Evolutionary conservation across 1,140 invertebrate species (phyloP), one percentile per base, ranked within the genome.

Genomic region (Sesamia nonagrioides): DNA sequence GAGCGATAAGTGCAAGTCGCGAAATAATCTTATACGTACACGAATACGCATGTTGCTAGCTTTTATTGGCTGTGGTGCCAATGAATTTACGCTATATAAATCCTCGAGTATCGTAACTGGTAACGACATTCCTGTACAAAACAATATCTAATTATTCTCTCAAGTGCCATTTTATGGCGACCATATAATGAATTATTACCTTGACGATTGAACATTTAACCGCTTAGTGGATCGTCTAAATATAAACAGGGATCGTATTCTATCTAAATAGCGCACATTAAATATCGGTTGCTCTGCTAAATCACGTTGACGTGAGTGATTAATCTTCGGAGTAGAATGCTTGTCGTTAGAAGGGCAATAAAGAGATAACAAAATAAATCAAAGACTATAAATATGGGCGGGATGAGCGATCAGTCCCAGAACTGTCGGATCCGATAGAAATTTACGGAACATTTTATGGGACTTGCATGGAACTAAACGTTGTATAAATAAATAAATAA

Each of bases 281-380:
- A 94, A 94, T 94, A 94, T 94, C 90, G 87, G 90, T 90, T 87
- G 90, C 86, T 91, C 90, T 89, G 93, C 91, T 94, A 94, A 94
- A 94, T 94, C 93, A 94, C 87, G 87, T 87, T 91, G 93, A 93
- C 92, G 85, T 81, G 78, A 84, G 91, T 91, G 90, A 94, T 94
- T 93, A 93, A 94, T 94, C 92, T 94, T 92, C 86, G 68, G 72
- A 89, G 87, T 86, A 92, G 91, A 92, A 93, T 86, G 91, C 86
- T 89, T 94, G 93, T 94, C 93, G 93, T 93, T 94, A 93, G 89
- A 80, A 84, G 42, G 71, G 89, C 92, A 93, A 93, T 94, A 94
- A 94, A 93, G 91, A 90, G 92, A 93, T 93, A 94, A 93, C 91
- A 93, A 93, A 94, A 94, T 94, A 94, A 94, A 94, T 94, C 93